Percentiles rank a stretch among this genome's conserved stretches.
phyloP scores from a whole-genome alignment of 2,113 vertebrate genomes.

The Gymnocephalus cernua region DNA sequence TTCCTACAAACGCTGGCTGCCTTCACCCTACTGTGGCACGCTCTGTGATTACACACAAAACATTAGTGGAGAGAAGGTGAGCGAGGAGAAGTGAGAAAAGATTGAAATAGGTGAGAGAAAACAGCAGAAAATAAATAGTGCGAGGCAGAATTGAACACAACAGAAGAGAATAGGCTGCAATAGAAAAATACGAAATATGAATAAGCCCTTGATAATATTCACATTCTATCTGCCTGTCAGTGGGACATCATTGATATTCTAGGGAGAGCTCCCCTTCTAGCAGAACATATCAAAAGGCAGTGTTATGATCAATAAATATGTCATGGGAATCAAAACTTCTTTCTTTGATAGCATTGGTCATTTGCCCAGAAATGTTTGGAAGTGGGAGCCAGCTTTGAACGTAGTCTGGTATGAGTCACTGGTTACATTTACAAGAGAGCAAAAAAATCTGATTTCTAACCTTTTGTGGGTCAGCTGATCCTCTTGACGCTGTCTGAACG shows the following conservation, averaged over 20 bases:
- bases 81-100: conserved; percentile 41
- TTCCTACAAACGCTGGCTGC: conserved; percentile 16
- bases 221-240: conserved; percentile 76
- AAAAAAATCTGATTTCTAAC: conserved; percentile 75
- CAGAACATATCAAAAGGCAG: conserved; percentile 79
- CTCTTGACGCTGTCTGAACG: conserved; percentile 41
- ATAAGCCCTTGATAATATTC: conserved; percentile 77
- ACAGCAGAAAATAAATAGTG: conserved; percentile 64
- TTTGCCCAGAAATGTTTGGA: conserved; percentile 79
- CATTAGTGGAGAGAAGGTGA: conserved; percentile 53
- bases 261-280: conserved; percentile 61
- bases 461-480: conserved; percentile 66
- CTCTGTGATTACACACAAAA: conserved; percentile 50
- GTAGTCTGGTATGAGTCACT: conserved; percentile 64
- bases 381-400: conserved; percentile 62
- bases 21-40: conserved; percentile 24
- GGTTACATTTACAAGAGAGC: conserved; percentile 71
- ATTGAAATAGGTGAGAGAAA: conserved; percentile 35
- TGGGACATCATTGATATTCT: conserved; percentile 78
- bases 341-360: conserved; percentile 79
- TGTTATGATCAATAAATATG: conserved; percentile 82
- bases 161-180: conserved; percentile 66
- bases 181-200: conserved; percentile 77
- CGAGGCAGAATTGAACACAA: conserved; percentile 66
- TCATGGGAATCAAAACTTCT: conserved; percentile 78